Conservation (phyloP, 2,888 invertebrate species). For the Nemapogon koenigi region DNA sequence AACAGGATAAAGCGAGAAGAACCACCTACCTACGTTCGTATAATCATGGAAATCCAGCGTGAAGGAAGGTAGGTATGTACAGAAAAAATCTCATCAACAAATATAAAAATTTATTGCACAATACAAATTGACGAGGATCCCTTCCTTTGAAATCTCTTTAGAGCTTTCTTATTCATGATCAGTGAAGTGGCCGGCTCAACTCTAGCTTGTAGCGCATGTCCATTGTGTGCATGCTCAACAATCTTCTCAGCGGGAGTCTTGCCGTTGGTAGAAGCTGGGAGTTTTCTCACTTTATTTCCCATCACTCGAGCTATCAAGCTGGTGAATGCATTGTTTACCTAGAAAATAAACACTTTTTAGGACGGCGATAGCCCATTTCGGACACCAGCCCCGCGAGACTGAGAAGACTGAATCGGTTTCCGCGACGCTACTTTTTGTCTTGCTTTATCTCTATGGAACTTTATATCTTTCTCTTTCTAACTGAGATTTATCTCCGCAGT, state of each 20-base stretch:
- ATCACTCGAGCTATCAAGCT: constrained; percentile 62
- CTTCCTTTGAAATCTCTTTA: constrained; percentile 39
- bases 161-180: constrained; percentile 49
- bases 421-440: too few relatives aligned
- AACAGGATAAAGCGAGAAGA: too few relatives aligned
- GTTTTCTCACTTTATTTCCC: constrained; percentile 29
- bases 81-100: too few relatives aligned
- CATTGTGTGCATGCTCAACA: constrained; percentile 17
- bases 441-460: too few relatives aligned
- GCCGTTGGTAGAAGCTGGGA: constrained; percentile 22
- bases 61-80: not conserved
- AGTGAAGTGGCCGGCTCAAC: constrained; percentile 30
- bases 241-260: constrained; percentile 21
- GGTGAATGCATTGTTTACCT: constrained; percentile 72
- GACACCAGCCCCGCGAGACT: too few relatives aligned
- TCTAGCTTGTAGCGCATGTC: constrained; percentile 17
- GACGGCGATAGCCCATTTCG: too few relatives aligned
- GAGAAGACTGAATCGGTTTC: too few relatives aligned
- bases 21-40: too few relatives aligned
- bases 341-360: constrained; percentile 23
- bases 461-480: too few relatives aligned
- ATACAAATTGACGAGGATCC: constrained; percentile 58
- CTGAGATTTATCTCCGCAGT: too few relatives aligned
- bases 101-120: constrained; percentile 41
- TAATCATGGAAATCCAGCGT: not conserved